Percentiles rank a stretch among this genome's conserved stretches.
Evolutionary conservation across 1,140 invertebrate species (phyloP).

Genomic region (Helicoverpa zea): DNA sequence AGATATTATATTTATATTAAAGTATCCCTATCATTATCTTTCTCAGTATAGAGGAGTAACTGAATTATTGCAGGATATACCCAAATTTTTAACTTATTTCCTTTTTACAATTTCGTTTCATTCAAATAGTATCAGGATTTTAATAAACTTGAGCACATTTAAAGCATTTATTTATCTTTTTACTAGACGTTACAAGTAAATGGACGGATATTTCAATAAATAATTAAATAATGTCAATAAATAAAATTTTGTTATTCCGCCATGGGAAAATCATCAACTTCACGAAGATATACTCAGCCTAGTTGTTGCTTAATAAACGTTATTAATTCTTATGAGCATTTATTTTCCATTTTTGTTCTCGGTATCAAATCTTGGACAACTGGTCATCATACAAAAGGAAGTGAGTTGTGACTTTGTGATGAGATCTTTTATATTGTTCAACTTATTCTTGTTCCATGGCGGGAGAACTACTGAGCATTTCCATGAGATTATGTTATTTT

Average conservation of each 20-base stretch:
- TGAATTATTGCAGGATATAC: background rate
- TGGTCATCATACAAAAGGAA: too few species aligned
- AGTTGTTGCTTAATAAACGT: too few species aligned
- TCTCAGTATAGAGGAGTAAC: background rate
- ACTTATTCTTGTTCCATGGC: too few species aligned
- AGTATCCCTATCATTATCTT: conserved; percentile 11
- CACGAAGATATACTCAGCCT: too few species aligned
- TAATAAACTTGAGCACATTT: background rate
- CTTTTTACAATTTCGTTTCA: background rate
- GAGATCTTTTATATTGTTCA: too few species aligned
- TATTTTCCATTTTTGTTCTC: too few species aligned
- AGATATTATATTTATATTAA: conserved; percentile 40
- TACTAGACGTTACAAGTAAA: background rate
- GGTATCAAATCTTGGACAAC: too few species aligned
- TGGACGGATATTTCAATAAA: background rate
- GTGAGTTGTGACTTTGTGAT: too few species aligned
- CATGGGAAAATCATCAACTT: background rate
- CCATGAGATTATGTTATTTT: too few species aligned
- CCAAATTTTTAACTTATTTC: background rate
- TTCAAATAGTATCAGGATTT: background rate
- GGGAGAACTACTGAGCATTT: too few species aligned
- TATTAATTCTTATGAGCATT: too few species aligned
- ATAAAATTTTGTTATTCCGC: background rate
- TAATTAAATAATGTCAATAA: background rate
- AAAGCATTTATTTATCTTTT: conserved; percentile 20